Percentiles rank a stretch among this genome's conserved stretches.
phyloP scores from a whole-genome alignment of 2,797 vertebrate genomes.

The Chaetodon trifasciatus region DNA sequence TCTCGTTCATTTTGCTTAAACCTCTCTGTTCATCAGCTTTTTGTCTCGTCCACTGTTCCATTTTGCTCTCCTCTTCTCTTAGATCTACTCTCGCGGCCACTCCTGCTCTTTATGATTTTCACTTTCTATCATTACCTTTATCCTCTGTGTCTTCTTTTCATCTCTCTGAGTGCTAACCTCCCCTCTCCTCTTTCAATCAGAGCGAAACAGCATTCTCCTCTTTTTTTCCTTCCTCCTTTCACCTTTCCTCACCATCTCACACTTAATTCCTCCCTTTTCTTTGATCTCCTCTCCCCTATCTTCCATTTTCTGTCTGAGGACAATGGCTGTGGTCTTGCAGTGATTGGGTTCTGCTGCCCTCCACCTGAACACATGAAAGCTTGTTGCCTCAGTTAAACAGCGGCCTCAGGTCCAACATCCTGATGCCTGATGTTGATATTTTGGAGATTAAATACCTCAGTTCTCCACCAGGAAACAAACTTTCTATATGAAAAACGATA shows the following conservation, averaged over 20 bases:
- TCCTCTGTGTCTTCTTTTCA: neutral
- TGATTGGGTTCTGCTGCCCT: slow-evolving; percentile 36
- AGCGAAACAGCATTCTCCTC: neutral
- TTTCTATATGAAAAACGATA: neutral
- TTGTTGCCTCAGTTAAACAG: neutral
- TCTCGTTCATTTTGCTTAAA: neutral
- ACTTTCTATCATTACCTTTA: neutral
- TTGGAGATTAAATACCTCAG: neutral
- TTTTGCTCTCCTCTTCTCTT: neutral
- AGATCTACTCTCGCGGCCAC: neutral
- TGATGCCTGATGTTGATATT: neutral
- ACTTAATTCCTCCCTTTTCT: neutral
- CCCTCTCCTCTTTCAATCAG: slow-evolving; percentile 31
- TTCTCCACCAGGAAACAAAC: neutral
- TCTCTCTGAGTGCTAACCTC: neutral
- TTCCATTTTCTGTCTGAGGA: neutral
- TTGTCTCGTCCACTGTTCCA: neutral
- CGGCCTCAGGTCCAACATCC: neutral
- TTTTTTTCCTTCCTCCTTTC: neutral
- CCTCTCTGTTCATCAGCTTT: neutral
- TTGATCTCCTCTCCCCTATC: neutral
- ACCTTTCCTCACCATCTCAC: neutral
- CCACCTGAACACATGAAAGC: slow-evolving; percentile 10
- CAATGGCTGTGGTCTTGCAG: neutral
- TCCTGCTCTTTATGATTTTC: neutral